These are phyloP conservation scores for Heteropelma amictum DNA, from an alignment of 2,888 invertebrate species.

Conservation along the genomic window DNA sequence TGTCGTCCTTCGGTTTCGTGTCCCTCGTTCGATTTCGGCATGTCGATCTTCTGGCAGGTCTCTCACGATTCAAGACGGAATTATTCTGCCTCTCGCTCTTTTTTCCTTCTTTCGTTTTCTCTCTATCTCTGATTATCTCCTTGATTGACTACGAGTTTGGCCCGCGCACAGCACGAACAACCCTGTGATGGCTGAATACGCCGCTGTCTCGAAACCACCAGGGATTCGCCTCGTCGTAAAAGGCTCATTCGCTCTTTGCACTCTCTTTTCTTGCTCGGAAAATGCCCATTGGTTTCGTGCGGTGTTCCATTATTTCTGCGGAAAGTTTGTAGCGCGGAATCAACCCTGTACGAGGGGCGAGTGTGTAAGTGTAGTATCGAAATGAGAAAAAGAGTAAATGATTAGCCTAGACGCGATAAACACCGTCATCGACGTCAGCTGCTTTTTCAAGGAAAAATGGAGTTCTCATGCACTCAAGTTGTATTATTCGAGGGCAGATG, in stretches of 20 bases:
- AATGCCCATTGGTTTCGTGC: slow-evolving; percentile 28
- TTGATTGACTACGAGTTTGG: slow-evolving; percentile 62
- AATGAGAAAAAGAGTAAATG: slow-evolving; percentile 37
- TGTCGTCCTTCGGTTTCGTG: slow-evolving; percentile 45
- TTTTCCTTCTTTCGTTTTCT: background rate
- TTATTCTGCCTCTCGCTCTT: slow-evolving; percentile 15
- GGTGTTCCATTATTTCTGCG: slow-evolving; percentile 45
- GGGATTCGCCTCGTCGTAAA: slow-evolving; percentile 55
- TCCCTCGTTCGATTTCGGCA: slow-evolving; percentile 55
- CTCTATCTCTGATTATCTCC: slow-evolving; percentile 60
- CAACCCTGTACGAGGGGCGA: slow-evolving; percentile 37
- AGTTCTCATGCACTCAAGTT: background rate
- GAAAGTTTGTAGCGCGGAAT: slow-evolving; percentile 20
- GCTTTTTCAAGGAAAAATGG: slow-evolving; percentile 19
- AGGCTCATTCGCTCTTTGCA: slow-evolving; percentile 46
- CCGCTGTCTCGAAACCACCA: slow-evolving; percentile 48
- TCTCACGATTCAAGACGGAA: slow-evolving; percentile 42
- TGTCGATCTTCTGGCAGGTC: slow-evolving; percentile 53
- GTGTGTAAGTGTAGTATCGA: slow-evolving; percentile 49
- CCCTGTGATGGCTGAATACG: too few species aligned
- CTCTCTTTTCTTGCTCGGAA: slow-evolving; percentile 18
- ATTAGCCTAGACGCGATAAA: slow-evolving; percentile 38
- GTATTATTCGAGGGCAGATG: too few species aligned
- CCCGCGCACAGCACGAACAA: slow-evolving; percentile 48
- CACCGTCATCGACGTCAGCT: slow-evolving; percentile 24